Conservation (phyloP, 2,113 vertebrate species). For the Pterocles burchelli region DNA sequence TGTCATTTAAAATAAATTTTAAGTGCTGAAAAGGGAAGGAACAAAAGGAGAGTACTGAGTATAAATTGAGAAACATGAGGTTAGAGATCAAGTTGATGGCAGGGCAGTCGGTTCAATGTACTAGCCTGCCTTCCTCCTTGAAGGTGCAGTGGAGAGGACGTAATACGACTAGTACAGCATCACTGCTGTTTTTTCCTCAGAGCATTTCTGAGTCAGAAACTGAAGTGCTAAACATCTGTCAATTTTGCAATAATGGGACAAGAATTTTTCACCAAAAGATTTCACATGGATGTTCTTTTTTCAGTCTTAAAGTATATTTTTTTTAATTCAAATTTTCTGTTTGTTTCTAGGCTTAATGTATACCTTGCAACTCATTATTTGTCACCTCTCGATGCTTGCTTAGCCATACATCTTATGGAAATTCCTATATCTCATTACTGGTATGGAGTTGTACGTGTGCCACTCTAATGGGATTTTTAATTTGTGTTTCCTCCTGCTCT, state of each 20-base stretch:
- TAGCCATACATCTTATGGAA: not conserved
- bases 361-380: not conserved
- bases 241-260: not conserved
- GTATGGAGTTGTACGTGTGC: not conserved
- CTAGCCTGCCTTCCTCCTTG: not conserved
- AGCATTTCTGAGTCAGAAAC: not conserved
- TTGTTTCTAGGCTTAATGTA: not conserved
- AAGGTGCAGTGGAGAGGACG: not conserved
- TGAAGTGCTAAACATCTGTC: not conserved
- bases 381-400: not conserved
- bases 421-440: not conserved
- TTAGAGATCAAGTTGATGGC: not conserved
- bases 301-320: fast-evolving
- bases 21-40: not conserved
- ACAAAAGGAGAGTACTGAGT: not conserved
- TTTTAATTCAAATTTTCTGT: not conserved
- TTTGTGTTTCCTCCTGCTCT: not conserved
- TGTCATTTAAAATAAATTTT: not conserved
- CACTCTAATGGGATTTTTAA: not conserved
- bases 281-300: not conserved
- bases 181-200: not conserved
- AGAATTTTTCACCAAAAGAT: not conserved
- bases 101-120: fast-evolving
- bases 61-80: not conserved
- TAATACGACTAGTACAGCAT: not conserved